Base-by-base conservation (phyloP, 2,888 invertebrate genomes). In the Acrocyrtus sp. region DNA sequence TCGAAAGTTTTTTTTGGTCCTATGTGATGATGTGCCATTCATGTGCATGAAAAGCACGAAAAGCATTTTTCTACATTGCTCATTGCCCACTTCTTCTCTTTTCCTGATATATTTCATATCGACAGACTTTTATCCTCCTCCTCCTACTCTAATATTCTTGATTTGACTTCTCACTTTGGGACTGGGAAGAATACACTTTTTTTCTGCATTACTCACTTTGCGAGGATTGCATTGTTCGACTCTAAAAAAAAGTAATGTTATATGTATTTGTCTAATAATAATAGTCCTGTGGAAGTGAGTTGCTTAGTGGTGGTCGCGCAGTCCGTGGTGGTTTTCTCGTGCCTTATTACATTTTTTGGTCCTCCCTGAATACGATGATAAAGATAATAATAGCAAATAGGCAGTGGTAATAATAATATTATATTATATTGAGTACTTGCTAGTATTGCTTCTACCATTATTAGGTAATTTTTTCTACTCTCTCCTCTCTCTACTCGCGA, bases 301-400 rank as follows among this genome's bases (percentile, higher is more conserved):
- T 26, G 60, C n/a, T n/a, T 48, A 48, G 61, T 24, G 50, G 24
- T 50, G 61, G 34, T 61, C n/a, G n/a, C n/a, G n/a, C n/a, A n/a
- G n/a, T n/a, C n/a, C n/a, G n/a, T 45, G 39, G 26, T 17, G 21
- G 41, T 43, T 29, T 54, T 21, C 47, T 19, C 26, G 63, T 63
- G 63, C 63, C 63, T 63, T 63, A 63, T 34, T 29, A 15, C n/a
- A 19, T 21, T 27, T 54, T 53, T 53, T 26, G 29, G 53, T 15
- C 15, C 47, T 47, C n/a, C 43, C 45, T 45, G 58, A 58, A 22
- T 19, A 26, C 45, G 27, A 41, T 56, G n/a, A n/a, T n/a, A n/a
- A n/a, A n/a, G n/a, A n/a, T n/a, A n/a, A n/a, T n/a, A n/a, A n/a
- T n/a, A n/a, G n/a, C n/a, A n/a, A n/a, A n/a, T n/a, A n/a, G n/a